Evolutionary conservation across 2,888 invertebrate species (phyloP).

Genomic region (Scaptomyza parva): DNA sequence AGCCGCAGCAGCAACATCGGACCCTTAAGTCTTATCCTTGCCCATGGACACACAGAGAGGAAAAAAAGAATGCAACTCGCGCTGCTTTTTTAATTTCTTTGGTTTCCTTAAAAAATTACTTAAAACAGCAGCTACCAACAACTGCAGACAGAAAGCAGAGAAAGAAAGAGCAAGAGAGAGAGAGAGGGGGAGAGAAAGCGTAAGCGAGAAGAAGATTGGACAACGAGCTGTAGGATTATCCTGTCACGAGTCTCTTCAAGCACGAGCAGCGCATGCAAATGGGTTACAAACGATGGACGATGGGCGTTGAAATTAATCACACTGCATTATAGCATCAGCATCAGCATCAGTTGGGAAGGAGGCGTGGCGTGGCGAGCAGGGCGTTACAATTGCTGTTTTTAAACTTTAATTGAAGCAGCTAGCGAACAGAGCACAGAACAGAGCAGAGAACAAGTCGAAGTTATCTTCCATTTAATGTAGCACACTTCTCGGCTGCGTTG

Average conservation of each 20-base stretch:
- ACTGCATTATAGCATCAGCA: conserved; percentile 46
- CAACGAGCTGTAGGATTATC: conserved; percentile 66
- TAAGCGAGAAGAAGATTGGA: conserved; percentile 19
- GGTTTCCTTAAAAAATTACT: conserved; percentile 73
- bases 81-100: conserved; percentile 63
- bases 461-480: conserved; percentile 28
- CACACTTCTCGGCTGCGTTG: conserved; percentile 39
- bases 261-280: conserved; percentile 60
- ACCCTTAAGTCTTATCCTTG: conserved; percentile 74
- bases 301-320: conserved; percentile 72
- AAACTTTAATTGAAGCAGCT: conserved; percentile 45
- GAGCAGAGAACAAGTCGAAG: conserved; percentile 9
- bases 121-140: conserved; percentile 41
- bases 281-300: conserved; percentile 44
- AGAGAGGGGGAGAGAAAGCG: conserved; percentile 1
- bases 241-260: conserved; percentile 59
- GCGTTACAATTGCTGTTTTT: conserved; percentile 35
- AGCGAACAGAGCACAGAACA: conserved; percentile 14
- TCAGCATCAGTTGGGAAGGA: not conserved
- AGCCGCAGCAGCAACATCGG: conserved; percentile 48
- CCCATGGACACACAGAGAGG: conserved; percentile 14
- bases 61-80: not conserved
- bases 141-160: conserved; percentile 9
- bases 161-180: conserved; percentile 6
- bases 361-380: conserved; percentile 11